Evolutionary conservation across 1,140 invertebrate species (phyloP), one percentile per base, ranked within the genome.

Genomic region (Bombus pyrosoma): DNA sequence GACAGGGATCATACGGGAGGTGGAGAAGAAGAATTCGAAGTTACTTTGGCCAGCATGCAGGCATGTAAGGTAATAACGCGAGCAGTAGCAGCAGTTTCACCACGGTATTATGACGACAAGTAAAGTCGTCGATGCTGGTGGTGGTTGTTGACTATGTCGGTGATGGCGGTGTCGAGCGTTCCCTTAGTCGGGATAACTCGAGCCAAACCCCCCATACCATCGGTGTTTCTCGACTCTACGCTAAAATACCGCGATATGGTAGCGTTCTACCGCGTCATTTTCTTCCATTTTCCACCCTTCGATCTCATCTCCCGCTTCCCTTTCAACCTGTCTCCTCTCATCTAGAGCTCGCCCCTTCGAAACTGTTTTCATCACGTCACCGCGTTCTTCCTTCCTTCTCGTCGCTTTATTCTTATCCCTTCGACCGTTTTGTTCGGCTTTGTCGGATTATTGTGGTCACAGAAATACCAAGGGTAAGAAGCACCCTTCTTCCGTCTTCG

Each of bases 61-160:
- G 78, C 86, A 87, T 75, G 86, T 82, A 78, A 86, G 88, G 66
- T 81, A 81, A 85, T 87, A 80, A 89, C 83, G 83, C 66, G 64
- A 64, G 57, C 18, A 53, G 47, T 74, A 74, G 75, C 47, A 77
- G 81, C 78, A 85, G 85, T 89, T 89, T 87, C 77, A 62, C 77
- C 74, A 64, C 59, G 80, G 72, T 83, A 87, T 89, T 86, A 86
- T 81, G 80, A 73, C 62, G 85, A 86, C 80, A 66, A 82, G 80
- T 59, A 86, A 76, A 72, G 64, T 82, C 34, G 47, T 9, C 57
- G 68, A 47, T 57, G 34, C 57, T 43, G 53, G 32, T 8, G 39
- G 41, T 66, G 39, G 47, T 77, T 71, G 83, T 62, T 64, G 76
- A 34, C 41, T 37, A 85, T 32, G 57, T 2, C 41, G 15, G 53